phyloP scores from a whole-genome alignment of 2,888 invertebrate species.

The Cheilosia soror region DNA sequence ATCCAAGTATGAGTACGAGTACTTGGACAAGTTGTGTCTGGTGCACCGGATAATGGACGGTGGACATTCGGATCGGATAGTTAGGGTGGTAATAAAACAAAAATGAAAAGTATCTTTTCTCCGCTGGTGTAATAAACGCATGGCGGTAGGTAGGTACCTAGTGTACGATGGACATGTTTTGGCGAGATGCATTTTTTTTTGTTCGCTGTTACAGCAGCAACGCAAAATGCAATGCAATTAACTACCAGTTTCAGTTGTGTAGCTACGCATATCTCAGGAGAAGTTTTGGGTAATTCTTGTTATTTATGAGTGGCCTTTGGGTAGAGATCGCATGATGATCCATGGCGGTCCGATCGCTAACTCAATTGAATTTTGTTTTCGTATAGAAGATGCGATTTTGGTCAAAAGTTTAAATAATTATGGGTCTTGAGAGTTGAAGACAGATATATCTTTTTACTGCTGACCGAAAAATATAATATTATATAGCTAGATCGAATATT shows the following conservation, averaged over 20 bases:
- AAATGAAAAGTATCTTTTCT: slow-evolving; percentile 42
- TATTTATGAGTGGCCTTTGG: slow-evolving; percentile 30
- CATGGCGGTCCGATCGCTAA: slow-evolving; percentile 33
- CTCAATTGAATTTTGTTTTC: slow-evolving; percentile 34
- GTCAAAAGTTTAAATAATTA: slow-evolving; percentile 30
- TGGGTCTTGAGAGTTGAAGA: neutral
- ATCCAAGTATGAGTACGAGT: slow-evolving; percentile 7
- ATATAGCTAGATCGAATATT: neutral
- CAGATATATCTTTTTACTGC: neutral
- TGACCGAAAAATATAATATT: neutral
- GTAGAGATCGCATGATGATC: slow-evolving; percentile 17
- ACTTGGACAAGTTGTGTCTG: neutral
- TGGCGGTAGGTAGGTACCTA: neutral
- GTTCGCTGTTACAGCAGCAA: neutral
- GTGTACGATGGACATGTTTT: slow-evolving; percentile 41
- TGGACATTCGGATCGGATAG: neutral
- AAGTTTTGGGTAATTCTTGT: slow-evolving; percentile 2
- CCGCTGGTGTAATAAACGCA: slow-evolving; percentile 22
- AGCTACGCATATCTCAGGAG: slow-evolving; percentile 2
- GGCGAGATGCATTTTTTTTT: slow-evolving; percentile 27
- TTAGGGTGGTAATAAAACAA: slow-evolving; percentile 38
- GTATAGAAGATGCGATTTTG: neutral
- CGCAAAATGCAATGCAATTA: slow-evolving; percentile 55
- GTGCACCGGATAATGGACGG: neutral
- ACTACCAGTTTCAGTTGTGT: slow-evolving; percentile 41